Evolutionary conservation across 2,113 vertebrate species (phyloP).

Genomic region (Hemibates koningsi): DNA sequence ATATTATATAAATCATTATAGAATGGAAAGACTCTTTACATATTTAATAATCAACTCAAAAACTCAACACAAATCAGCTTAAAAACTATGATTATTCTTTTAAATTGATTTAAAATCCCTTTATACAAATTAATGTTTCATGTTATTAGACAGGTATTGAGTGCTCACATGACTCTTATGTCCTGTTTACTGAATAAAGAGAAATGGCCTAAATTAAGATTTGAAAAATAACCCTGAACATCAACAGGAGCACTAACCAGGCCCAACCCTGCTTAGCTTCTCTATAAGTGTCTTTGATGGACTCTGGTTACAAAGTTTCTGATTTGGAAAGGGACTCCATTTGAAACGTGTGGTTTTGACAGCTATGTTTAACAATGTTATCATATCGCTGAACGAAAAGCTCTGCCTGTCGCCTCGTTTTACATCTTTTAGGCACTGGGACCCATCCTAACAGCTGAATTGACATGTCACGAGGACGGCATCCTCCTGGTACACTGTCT

Average conservation of each 20-base stretch:
- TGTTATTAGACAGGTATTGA: neutral
- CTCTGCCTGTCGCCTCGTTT: neutral
- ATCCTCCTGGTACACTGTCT: conserved; percentile 51
- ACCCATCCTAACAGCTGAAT: conserved; percentile 55
- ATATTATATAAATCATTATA: neutral
- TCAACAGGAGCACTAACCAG: neutral
- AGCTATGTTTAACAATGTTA: neutral
- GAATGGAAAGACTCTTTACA: neutral
- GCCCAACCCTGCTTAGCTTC: neutral
- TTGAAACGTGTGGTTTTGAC: neutral
- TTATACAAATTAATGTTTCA: fast-evolving
- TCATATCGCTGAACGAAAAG: neutral
- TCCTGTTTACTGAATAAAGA: neutral
- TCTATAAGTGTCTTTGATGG: neutral
- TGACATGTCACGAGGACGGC: conserved; percentile 64
- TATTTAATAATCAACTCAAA: neutral
- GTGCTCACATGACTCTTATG: neutral
- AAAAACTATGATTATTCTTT: neutral
- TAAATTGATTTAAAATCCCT: neutral
- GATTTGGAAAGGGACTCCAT: neutral
- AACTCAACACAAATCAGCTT: neutral
- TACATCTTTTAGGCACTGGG: conserved; percentile 53
- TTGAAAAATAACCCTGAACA: neutral
- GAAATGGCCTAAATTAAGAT: neutral
- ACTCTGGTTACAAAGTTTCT: neutral